These are phyloP conservation scores for Cryptops parisi DNA, from an alignment of 2,888 invertebrate genomes.

Conservation along the genomic window DNA sequence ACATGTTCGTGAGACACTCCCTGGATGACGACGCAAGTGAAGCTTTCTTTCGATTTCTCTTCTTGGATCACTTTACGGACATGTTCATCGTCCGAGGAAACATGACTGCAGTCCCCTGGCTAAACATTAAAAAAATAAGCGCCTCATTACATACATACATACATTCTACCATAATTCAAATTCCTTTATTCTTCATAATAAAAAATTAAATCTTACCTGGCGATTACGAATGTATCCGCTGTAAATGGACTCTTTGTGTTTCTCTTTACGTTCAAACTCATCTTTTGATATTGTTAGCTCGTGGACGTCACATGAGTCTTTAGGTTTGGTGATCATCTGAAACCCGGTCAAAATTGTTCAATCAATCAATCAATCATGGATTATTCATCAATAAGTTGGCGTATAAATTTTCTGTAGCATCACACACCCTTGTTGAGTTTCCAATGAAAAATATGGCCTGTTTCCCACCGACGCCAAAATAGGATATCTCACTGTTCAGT, in stretches of 20 bases:
- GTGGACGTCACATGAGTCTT: constrained; percentile 29
- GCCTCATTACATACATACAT: too few relatives aligned
- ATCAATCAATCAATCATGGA: too few relatives aligned
- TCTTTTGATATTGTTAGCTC: constrained; percentile 32
- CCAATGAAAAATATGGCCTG: constrained; percentile 33
- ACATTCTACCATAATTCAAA: not conserved
- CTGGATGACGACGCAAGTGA: constrained; percentile 30
- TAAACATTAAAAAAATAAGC: too few relatives aligned
- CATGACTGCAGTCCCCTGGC: constrained; percentile 29
- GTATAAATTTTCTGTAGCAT: too few relatives aligned
- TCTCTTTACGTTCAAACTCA: constrained; percentile 32
- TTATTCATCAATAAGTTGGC: too few relatives aligned
- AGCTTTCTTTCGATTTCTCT: constrained; percentile 26
- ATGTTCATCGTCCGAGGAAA: constrained; percentile 26
- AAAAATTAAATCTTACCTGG: constrained; percentile 24
- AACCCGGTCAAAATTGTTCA: too few relatives aligned
- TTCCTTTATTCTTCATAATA: not conserved
- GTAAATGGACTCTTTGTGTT: constrained; percentile 30
- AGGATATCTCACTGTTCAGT: constrained; percentile 33
- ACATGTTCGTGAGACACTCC: constrained; percentile 28
- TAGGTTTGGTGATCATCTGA: constrained; percentile 31
- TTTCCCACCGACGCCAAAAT: constrained; percentile 34
- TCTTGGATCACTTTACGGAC: constrained; percentile 25
- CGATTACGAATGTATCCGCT: constrained; percentile 31
- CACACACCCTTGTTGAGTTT: constrained; percentile 24